Evolutionary conservation across 2,113 vertebrate species (phyloP).

Genomic region (Neogobius melanostomus): DNA sequence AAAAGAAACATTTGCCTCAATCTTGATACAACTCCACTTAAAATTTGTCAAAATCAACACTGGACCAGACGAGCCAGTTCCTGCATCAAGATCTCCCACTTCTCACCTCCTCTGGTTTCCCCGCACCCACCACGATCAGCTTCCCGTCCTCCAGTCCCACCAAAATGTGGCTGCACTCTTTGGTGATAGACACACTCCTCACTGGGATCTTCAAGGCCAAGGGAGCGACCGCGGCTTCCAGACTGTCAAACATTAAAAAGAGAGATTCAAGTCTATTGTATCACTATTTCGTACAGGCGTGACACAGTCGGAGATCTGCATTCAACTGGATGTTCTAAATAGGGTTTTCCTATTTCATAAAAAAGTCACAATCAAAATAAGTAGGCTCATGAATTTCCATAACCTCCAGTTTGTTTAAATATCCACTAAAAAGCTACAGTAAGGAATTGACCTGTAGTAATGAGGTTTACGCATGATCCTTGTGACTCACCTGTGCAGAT

Average conservation of each 20-base stretch:
- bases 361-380: too few species aligned
- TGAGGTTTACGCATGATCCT: too few species aligned
- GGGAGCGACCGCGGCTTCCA: conserved; percentile 71
- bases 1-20: too few species aligned
- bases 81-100: conserved; percentile 4
- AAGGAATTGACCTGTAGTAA: too few species aligned
- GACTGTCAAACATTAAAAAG: conserved; percentile 63
- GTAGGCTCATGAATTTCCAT: too few species aligned
- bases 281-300: too few species aligned
- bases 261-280: not conserved
- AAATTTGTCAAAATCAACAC: too few species aligned
- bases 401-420: too few species aligned
- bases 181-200: conserved; percentile 89
- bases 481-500: conserved; percentile 78
- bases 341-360: too few species aligned
- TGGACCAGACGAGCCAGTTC: not conserved
- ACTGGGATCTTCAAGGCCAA: conserved; percentile 89
- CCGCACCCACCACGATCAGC: conserved; percentile 93
- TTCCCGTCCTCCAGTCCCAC: conserved; percentile 95
- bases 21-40: too few species aligned
- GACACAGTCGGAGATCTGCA: not conserved
- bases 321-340: too few species aligned
- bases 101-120: conserved; percentile 82
- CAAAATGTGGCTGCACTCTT: conserved; percentile 93
- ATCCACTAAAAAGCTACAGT: too few species aligned